Conservation (phyloP, 2,113 vertebrate genomes). For the Verasper variegatus region DNA sequence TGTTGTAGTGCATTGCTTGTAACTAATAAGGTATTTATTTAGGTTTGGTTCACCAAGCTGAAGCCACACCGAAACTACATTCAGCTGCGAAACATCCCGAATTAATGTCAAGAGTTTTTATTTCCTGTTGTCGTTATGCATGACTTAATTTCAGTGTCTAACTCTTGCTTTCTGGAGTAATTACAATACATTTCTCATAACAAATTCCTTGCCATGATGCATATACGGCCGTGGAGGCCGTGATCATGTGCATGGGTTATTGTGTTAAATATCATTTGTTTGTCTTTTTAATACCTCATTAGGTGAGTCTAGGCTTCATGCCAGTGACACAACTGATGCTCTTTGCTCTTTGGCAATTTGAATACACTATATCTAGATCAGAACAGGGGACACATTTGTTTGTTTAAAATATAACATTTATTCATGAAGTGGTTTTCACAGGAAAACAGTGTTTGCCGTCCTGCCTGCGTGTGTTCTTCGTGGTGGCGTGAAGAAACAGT, state of each 20-base stretch:
- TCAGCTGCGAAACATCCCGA: slow-evolving; percentile 35
- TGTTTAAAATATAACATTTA: neutral
- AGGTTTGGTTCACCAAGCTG: too few species aligned
- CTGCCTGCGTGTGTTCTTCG: neutral
- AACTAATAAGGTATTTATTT: neutral
- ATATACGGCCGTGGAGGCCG: neutral
- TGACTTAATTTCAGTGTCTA: slow-evolving; percentile 15
- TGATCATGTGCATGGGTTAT: neutral
- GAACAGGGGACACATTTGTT: neutral
- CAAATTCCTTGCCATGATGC: neutral
- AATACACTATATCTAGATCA: slow-evolving; percentile 7
- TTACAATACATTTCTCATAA: neutral
- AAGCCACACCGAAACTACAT: slow-evolving; percentile 32
- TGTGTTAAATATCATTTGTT: slow-evolving; percentile 21
- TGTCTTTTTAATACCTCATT: slow-evolving; percentile 15
- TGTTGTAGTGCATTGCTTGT: neutral
- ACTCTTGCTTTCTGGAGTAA: neutral
- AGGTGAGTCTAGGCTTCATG: neutral
- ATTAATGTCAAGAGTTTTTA: slow-evolving; percentile 20
- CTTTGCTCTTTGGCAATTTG: slow-evolving; percentile 17
- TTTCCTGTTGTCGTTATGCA: slow-evolving; percentile 38
- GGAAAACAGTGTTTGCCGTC: neutral
- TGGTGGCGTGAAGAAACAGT: slow-evolving; percentile 8
- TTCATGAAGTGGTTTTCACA: neutral
- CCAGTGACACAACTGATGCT: slow-evolving; percentile 14